Evolutionary conservation across 92 coral and sea anemone species (phyloP), one percentile per base, ranked within the genome.

Genomic region (Palythoa grandis): DNA sequence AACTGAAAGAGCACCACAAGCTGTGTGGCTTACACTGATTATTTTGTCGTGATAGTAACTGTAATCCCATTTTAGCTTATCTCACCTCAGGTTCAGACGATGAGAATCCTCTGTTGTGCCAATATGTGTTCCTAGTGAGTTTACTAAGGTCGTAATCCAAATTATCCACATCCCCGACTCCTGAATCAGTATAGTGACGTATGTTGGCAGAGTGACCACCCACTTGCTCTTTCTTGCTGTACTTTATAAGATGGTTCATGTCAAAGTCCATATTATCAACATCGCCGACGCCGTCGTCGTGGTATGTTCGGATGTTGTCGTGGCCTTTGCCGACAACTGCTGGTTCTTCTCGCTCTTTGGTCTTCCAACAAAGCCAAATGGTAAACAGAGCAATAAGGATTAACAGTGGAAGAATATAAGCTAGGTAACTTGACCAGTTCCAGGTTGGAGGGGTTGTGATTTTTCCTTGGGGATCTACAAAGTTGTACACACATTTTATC

Each of bases 281-380:
- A 80, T 65, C 85, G 15, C 48, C 74, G 47, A 67, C 65, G 35
- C 85, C 85, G 11, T 80, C 40, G 23, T 80, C 85, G 75, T 48
- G 74, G 43, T 80, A 80, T 43, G 74, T 15, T 67, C 85, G 74
- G 60, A 80, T 66, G 48, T 80, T 80, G 47, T 52, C 85, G 74
- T 80, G 74, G 12, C 85, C 85, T 9, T 54, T 35, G 1, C 70
- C 85, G 23, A 22, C 29, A 16, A 13, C 74, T 35, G 22, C 75
- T 1, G 75, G 85, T 80, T 80, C 52, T 19, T 80, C 85, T 23
- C 11, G 74, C 47, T 80, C 85, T 68, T 66, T 80, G 63, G 5
- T 80, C 74, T 80, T 80, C 74, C 85, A 80, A 39, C 85, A 80
- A 13, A 80, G 85, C 85, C 85, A 80, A 17, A 70, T 8, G 24